Base-by-base conservation (phyloP, 2,113 vertebrate genomes). In the Hassar affinis region DNA sequence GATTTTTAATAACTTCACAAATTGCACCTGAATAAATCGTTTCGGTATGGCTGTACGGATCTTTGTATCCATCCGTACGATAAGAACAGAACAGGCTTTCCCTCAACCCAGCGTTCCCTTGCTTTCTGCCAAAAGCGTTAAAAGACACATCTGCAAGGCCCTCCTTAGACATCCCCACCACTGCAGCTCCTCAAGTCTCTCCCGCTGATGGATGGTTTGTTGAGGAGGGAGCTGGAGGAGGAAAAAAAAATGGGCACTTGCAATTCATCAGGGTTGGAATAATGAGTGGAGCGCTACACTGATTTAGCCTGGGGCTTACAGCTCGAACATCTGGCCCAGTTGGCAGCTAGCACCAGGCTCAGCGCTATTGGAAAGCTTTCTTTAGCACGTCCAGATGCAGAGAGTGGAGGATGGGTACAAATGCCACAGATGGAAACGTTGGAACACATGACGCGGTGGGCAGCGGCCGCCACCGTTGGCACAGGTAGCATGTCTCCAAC, bases 401-500 rank as follows among this genome's bases (percentile, higher is more conserved):
- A 95, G 95, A 95, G 95, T 95, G 95, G 95, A 97, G 95, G 95
- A 94, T 94, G 93, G 94, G 94, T 96, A 94, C 96, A 97, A 95
- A 96, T 94, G 94, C 94, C 95, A 96, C 97, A 98, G 97, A 99
- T 96, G 96, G 97, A 97, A 92, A 93, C 93, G 94, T 95, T 96
- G 95, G 95, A 96, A 96, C 96, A 97, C 97, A 96, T 98, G 96
- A 98, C 93, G 91, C 96, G 95, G 95, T 96, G 96, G 97, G 97
- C 97, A 96, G 96, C 89, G 95, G 95, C 95, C 90, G 94, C 94
- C 93, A 94, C 95, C 94, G 95, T 96, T 97, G 97, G 97, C 97
- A 96, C 96, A 98, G 97, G 96, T 97, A 96, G 94, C 97, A 94
- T 96, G 97, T 97, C 96, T 96, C 96, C 96, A 97, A 98, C 98